These are phyloP conservation scores for Hirtodrosophila duncani DNA, from an alignment of 2,888 invertebrate species.

Conservation along the genomic window DNA sequence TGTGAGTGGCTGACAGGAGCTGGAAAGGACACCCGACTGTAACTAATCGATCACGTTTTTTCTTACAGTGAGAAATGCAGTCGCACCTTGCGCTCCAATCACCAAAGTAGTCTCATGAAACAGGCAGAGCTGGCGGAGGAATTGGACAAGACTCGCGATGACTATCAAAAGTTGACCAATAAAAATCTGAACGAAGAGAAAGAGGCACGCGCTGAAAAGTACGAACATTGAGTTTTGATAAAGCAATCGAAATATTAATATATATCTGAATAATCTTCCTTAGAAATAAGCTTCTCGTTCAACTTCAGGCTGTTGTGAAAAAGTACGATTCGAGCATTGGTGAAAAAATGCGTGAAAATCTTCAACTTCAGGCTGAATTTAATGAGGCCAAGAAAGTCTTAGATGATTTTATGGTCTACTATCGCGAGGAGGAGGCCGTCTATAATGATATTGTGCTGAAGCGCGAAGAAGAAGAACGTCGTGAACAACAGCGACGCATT, in stretches of 20 bases:
- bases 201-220: slow-evolving; percentile 74
- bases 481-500: slow-evolving; percentile 68
- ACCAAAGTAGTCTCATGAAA: slow-evolving; percentile 51
- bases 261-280: not conserved
- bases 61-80: slow-evolving; percentile 62
- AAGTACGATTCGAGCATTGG: slow-evolving; percentile 75
- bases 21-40: not conserved
- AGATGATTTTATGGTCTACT: slow-evolving; percentile 68
- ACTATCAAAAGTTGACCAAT: slow-evolving; percentile 56
- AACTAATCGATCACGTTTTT: not conserved
- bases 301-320: slow-evolving; percentile 68
- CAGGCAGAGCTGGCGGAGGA: slow-evolving; percentile 68
- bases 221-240: not conserved
- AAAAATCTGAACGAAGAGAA: slow-evolving; percentile 63
- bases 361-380: slow-evolving; percentile 59
- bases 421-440: slow-evolving; percentile 61
- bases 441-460: slow-evolving; percentile 62
- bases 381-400: slow-evolving; percentile 54
- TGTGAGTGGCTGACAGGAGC: too few species aligned
- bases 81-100: slow-evolving; percentile 56
- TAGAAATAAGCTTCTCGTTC: slow-evolving; percentile 72
- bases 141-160: slow-evolving; percentile 39
- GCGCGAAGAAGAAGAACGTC: slow-evolving; percentile 67
- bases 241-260: too few species aligned
- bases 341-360: slow-evolving; percentile 70